phyloP scores from a whole-genome alignment of 1,140 invertebrate genomes.

The Cotesia typhae region DNA sequence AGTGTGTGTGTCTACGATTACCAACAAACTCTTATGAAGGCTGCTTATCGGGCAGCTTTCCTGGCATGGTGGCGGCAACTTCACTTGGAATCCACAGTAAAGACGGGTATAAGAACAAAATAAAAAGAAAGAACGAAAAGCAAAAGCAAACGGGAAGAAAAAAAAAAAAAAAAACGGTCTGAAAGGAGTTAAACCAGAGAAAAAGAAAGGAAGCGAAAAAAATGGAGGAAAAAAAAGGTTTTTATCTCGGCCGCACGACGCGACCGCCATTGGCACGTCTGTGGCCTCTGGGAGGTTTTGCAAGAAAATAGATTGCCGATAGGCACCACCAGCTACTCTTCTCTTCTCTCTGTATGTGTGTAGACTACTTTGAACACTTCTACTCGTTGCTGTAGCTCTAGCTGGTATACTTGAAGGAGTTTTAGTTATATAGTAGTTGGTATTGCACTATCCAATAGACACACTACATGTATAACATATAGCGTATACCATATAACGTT shows the following conservation, averaged over 20 bases:
- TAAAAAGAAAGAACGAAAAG: neutral
- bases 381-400: no score
- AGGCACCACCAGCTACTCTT: neutral
- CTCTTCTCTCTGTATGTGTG: neutral
- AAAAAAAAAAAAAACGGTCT: constrained; percentile 10
- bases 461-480: neutral
- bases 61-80: constrained; percentile 15
- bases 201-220: no score
- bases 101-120: neutral
- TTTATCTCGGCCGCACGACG: constrained; percentile 23
- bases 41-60: constrained; percentile 21
- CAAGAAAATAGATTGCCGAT: constrained; percentile 14
- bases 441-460: neutral
- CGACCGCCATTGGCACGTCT: constrained; percentile 22
- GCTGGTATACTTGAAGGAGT: no score
- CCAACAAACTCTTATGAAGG: constrained; percentile 8
- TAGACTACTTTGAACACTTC: no score
- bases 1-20: neutral
- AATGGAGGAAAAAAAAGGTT: constrained; percentile 4
- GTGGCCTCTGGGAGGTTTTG: constrained; percentile 20
- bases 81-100: constrained; percentile 1
- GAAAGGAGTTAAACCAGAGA: constrained; percentile 3
- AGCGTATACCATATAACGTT: neutral
- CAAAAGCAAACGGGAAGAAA: neutral
- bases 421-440: no score